phyloP scores from a whole-genome alignment of 2,888 invertebrate species.

The Patella ulyssiponensis region DNA sequence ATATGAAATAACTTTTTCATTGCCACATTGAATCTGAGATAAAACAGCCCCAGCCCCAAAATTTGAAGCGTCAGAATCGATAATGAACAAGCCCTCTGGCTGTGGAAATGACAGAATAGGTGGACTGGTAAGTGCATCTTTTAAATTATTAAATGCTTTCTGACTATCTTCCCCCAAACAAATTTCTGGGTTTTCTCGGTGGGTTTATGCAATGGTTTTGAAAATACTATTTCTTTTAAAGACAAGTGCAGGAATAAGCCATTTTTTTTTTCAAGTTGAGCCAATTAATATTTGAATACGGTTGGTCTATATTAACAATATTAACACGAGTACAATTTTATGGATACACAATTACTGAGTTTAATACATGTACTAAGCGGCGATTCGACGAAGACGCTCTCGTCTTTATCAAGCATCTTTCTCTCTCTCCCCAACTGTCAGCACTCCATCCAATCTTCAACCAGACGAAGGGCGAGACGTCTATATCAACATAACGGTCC shows the following conservation, averaged over 20 bases:
- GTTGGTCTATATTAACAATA: too few relatives aligned
- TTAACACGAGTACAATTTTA: too few relatives aligned
- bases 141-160: not conserved
- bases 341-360: too few relatives aligned
- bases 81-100: constrained; percentile 1
- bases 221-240: constrained; percentile 20
- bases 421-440: too few relatives aligned
- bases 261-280: too few relatives aligned
- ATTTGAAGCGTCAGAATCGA: constrained; percentile 4
- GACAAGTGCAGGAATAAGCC: not conserved
- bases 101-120: not conserved
- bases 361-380: too few relatives aligned
- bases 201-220: constrained; percentile 12
- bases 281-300: too few relatives aligned
- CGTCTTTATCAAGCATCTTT: too few relatives aligned
- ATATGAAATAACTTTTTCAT: not conserved
- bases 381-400: too few relatives aligned
- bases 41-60: constrained; percentile 8
- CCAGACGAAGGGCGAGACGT: too few relatives aligned
- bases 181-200: constrained; percentile 14
- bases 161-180: not conserved
- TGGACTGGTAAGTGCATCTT: not conserved
- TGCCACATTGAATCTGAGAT: not conserved
- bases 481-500: too few relatives aligned
- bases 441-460: too few relatives aligned